Percentiles rank a stretch among this genome's conserved stretches.
Conservation (phyloP, 2,113 vertebrate genomes). For the Cettia cetti region DNA sequence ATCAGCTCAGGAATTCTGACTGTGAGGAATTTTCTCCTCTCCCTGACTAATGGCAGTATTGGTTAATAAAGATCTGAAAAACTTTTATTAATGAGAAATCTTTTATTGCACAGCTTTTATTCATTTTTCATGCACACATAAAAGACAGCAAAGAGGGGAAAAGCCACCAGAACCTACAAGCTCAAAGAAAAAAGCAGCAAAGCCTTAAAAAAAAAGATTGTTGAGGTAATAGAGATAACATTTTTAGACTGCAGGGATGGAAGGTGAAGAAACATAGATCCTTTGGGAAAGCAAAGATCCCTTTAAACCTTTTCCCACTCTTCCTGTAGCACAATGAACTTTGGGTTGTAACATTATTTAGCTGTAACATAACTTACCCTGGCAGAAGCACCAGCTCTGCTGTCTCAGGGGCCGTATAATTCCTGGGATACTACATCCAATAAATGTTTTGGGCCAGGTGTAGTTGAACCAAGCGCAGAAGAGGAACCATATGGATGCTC, state of each 20-base stretch:
- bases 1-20: neutral
- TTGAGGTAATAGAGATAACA: slow-evolving; percentile 10
- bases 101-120: neutral
- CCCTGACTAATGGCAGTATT: neutral
- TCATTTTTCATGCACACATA: neutral
- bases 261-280: slow-evolving; percentile 10
- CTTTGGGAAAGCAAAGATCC: slow-evolving; percentile 12
- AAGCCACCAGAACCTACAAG: neutral
- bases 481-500: neutral
- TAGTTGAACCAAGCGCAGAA: neutral
- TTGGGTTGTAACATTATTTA: slow-evolving; percentile 4
- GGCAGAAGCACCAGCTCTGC: neutral
- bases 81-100: neutral
- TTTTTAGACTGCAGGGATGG: neutral
- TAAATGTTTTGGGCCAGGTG: neutral
- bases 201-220: neutral
- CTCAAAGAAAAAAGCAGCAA: neutral
- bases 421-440: neutral
- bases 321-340: neutral
- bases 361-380: slow-evolving; percentile 6
- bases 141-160: neutral
- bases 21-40: neutral
- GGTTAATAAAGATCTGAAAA: neutral
- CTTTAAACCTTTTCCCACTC: slow-evolving; percentile 7
- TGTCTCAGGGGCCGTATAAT: neutral